Conservation (phyloP, 2,797 vertebrate genomes). For the Siniperca obscura region DNA sequence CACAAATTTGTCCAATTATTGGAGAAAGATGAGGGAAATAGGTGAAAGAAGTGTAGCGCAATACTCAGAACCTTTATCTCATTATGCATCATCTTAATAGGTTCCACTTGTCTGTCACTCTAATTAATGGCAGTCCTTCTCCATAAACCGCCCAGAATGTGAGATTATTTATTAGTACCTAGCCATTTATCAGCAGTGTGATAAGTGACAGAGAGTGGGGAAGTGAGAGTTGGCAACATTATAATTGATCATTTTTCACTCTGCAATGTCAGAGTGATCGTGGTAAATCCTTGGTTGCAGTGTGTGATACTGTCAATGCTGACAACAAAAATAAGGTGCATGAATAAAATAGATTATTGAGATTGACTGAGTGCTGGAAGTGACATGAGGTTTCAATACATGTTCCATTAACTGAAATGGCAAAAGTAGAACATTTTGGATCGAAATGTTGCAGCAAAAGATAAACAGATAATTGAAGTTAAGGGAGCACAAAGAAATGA, state of each 20-base stretch:
- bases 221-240: constrained; percentile 72
- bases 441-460: constrained; percentile 23
- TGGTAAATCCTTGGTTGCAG: constrained; percentile 66
- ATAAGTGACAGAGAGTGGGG: constrained; percentile 67
- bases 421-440: constrained; percentile 46
- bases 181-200: constrained; percentile 69
- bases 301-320: constrained; percentile 63
- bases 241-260: constrained; percentile 82
- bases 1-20: constrained; percentile 52
- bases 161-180: constrained; percentile 72
- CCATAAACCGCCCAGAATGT: constrained; percentile 61
- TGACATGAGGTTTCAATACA: constrained; percentile 36
- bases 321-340: constrained; percentile 71
- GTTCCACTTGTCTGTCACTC: constrained; percentile 69
- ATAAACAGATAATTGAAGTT: constrained; percentile 44
- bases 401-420: constrained; percentile 47
- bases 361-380: constrained; percentile 62
- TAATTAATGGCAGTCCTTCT: constrained; percentile 72
- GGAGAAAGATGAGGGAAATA: constrained; percentile 37
- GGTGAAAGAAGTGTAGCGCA: constrained; percentile 28
- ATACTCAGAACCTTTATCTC: constrained; percentile 41
- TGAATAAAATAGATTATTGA: constrained; percentile 67
- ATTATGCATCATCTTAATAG: constrained; percentile 63
- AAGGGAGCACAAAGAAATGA: constrained; percentile 6
- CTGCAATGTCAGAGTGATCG: constrained; percentile 66